These are phyloP conservation scores for Hystrix brachyura DNA, from an alignment of 2,113 vertebrate genomes.

Conservation along the genomic window DNA sequence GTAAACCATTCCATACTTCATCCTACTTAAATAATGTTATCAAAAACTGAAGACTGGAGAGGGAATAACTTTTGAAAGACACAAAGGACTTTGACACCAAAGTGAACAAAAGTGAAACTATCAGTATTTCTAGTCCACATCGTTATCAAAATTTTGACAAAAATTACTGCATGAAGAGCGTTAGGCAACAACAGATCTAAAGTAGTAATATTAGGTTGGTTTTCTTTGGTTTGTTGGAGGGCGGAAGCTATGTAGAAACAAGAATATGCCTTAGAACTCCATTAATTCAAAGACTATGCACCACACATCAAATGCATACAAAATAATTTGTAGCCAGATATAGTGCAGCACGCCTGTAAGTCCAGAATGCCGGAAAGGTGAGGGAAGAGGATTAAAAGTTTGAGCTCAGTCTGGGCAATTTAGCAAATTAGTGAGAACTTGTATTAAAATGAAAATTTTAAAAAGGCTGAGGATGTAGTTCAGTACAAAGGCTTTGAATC, in stretches of 20 bases:
- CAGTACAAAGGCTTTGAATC: background rate
- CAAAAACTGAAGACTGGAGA: background rate
- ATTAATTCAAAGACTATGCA: background rate
- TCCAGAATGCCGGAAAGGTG: background rate
- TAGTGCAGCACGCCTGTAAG: background rate
- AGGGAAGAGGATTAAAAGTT: background rate
- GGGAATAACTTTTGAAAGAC: background rate
- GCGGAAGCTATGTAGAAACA: background rate
- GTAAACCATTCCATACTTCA: background rate
- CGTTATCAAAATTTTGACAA: background rate
- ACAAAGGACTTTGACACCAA: background rate
- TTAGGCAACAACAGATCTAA: background rate
- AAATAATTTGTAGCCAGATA: background rate
- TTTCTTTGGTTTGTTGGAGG: background rate
- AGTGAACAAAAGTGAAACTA: background rate
- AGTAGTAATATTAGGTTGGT: background rate
- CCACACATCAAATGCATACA: background rate
- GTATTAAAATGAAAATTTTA: background rate
- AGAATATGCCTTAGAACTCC: background rate
- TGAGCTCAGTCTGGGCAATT: background rate
- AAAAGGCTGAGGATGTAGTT: background rate
- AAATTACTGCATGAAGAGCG: background rate
- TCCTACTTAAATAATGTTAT: background rate
- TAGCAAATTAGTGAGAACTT: background rate
- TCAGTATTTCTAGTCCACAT: background rate